Evolutionary conservation across 2,797 vertebrate genomes (phyloP).

Genomic region (Enteromius argenteus): DNA sequence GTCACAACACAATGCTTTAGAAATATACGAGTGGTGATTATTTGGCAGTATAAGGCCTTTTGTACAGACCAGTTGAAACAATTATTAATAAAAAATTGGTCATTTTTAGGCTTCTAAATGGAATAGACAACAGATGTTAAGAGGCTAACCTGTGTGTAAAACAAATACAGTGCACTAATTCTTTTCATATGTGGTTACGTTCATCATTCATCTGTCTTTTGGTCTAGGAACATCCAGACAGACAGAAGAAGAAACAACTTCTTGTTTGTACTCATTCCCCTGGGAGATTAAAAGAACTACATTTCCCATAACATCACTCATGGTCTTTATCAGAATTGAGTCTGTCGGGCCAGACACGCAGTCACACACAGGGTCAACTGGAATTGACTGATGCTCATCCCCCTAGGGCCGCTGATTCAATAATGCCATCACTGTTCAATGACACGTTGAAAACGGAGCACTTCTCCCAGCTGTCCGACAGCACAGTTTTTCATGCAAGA

Average conservation of each 20-base stretch:
- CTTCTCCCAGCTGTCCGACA: slow-evolving; percentile 8
- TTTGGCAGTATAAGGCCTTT: neutral
- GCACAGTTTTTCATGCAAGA: slow-evolving; percentile 15
- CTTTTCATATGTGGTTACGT: neutral
- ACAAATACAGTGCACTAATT: neutral
- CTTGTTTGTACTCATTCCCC: slow-evolving; percentile 12
- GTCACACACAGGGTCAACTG: slow-evolving; percentile 57
- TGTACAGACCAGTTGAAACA: neutral
- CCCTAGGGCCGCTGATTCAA: slow-evolving; percentile 36
- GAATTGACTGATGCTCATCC: slow-evolving; percentile 46
- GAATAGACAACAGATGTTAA: slow-evolving; percentile 3
- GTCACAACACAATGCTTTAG: neutral
- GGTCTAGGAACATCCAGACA: neutral
- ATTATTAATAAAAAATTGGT: neutral
- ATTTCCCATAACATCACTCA: slow-evolving; percentile 29
- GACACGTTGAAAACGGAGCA: slow-evolving; percentile 9
- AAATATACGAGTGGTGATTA: neutral
- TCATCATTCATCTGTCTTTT: neutral
- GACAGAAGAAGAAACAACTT: neutral
- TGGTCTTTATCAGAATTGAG: slow-evolving; percentile 21
- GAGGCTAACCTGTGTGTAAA: neutral
- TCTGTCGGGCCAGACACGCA: slow-evolving; percentile 29
- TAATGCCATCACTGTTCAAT: slow-evolving; percentile 43
- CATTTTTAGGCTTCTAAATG: neutral
- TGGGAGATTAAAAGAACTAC: slow-evolving; percentile 20